Conservation (phyloP, 2,888 invertebrate genomes). For the Agriotes lineatus region DNA sequence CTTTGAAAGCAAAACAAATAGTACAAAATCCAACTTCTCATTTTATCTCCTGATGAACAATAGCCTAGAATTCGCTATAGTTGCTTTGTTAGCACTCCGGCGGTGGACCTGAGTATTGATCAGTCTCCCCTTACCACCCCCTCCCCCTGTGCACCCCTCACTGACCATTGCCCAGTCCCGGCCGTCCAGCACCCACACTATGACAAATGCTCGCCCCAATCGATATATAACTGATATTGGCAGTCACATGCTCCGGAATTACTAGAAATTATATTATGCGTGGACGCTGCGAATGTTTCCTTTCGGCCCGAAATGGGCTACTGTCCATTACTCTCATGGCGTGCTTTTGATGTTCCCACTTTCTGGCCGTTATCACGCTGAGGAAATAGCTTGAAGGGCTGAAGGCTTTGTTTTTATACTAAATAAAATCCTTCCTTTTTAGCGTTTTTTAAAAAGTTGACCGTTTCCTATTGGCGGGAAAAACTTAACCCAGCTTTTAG, state of each 20-base stretch:
- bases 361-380: constrained; percentile 29
- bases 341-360: constrained; percentile 34
- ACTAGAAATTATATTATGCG: constrained; percentile 32
- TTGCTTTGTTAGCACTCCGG: constrained; percentile 68
- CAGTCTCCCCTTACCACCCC: constrained; percentile 56
- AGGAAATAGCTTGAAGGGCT: constrained; percentile 29
- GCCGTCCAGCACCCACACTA: constrained; percentile 63
- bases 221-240: constrained; percentile 66
- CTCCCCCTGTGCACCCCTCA: constrained; percentile 51
- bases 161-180: constrained; percentile 65
- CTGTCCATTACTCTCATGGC: constrained; percentile 20
- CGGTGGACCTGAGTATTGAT: constrained; percentile 68
- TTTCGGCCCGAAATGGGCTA: constrained; percentile 6
- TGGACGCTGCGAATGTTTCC: constrained; percentile 9
- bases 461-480: neutral
- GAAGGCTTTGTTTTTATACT: constrained; percentile 25
- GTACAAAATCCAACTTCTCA: constrained; percentile 64
- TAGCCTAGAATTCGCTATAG: constrained; percentile 68
- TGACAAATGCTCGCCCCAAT: constrained; percentile 66
- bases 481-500: no score
- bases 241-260: constrained; percentile 55
- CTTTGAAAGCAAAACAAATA: constrained; percentile 47
- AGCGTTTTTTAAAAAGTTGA: neutral
- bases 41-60: constrained; percentile 68
- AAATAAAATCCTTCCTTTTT: constrained; percentile 1